These are phyloP conservation scores for Pteronotus mesoamericanus DNA, from an alignment of 2,797 vertebrate species.

Conservation along the genomic window DNA sequence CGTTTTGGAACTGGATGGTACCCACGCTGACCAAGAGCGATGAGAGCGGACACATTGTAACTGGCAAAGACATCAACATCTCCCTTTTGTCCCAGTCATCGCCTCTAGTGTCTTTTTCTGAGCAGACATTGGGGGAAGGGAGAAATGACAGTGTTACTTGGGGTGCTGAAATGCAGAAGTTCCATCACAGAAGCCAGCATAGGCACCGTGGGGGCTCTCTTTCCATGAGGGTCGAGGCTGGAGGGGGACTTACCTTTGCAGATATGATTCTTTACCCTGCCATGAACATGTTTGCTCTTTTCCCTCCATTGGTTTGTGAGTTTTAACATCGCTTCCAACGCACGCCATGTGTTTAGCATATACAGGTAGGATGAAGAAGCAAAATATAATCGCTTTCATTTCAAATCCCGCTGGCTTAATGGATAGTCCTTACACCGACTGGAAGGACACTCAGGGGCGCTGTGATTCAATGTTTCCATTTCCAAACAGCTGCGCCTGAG, in stretches of 20 bases:
- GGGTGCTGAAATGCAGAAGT: not conserved
- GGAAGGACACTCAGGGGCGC: not conserved
- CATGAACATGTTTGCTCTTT: not conserved
- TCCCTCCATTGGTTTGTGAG: not conserved
- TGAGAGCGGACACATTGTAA: not conserved
- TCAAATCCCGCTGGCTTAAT: slow-evolving; percentile 10
- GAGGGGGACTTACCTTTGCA: not conserved
- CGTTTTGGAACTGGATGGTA: not conserved
- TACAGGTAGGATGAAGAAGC: not conserved
- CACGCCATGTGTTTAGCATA: not conserved
- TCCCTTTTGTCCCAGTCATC: not conserved
- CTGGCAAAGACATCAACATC: not conserved
- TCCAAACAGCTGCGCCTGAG: not conserved
- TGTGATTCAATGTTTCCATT: not conserved
- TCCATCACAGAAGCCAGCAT: not conserved
- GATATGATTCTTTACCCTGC: not conserved
- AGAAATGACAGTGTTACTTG: not conserved
- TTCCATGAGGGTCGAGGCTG: not conserved
- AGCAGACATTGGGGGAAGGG: not conserved
- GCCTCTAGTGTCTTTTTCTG: not conserved
- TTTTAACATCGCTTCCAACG: slow-evolving; percentile 5
- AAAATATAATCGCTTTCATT: slow-evolving; percentile 26
- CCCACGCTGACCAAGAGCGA: not conserved
- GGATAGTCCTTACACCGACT: not conserved
- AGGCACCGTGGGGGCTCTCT: not conserved